Evolutionary conservation across 2,113 vertebrate species (phyloP).

Genomic region (Raphicerus campestris): DNA sequence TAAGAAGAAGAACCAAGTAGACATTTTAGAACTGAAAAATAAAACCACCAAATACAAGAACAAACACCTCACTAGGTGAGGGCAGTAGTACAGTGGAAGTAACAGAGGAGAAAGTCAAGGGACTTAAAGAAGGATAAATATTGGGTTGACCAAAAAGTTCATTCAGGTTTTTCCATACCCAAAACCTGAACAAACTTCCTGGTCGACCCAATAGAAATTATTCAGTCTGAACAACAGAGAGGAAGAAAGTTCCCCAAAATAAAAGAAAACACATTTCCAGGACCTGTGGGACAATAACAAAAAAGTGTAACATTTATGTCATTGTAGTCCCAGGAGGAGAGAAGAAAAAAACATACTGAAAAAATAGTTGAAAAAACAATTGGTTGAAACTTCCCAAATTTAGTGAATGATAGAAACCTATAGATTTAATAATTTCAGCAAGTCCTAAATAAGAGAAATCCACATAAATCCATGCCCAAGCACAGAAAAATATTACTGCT

Average conservation of each 20-base stretch:
- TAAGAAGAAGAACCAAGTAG: not conserved
- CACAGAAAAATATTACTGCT: not conserved
- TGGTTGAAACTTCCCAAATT: not conserved
- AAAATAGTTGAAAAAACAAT: not conserved
- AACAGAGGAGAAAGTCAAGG: not conserved
- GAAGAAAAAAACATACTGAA: not conserved
- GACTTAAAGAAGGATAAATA: not conserved
- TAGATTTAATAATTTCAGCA: not conserved
- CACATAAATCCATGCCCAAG: not conserved
- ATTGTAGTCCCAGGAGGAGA: not conserved
- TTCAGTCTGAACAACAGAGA: not conserved
- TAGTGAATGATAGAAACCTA: not conserved
- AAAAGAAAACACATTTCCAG: not conserved
- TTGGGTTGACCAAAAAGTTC: not conserved
- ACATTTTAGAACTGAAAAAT: constrained; percentile 22
- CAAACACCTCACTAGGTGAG: not conserved
- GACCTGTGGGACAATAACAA: not conserved
- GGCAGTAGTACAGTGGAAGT: not conserved
- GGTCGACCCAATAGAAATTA: not conserved
- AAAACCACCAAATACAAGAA: not conserved
- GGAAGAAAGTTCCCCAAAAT: not conserved
- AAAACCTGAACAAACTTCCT: not conserved
- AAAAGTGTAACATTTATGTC: not conserved
- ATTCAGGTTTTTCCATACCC: not conserved
- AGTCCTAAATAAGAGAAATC: not conserved